Evolutionary conservation across 2,888 invertebrate genomes (phyloP), one percentile per base, ranked within the genome.

Genomic region (Molorchus minor): DNA sequence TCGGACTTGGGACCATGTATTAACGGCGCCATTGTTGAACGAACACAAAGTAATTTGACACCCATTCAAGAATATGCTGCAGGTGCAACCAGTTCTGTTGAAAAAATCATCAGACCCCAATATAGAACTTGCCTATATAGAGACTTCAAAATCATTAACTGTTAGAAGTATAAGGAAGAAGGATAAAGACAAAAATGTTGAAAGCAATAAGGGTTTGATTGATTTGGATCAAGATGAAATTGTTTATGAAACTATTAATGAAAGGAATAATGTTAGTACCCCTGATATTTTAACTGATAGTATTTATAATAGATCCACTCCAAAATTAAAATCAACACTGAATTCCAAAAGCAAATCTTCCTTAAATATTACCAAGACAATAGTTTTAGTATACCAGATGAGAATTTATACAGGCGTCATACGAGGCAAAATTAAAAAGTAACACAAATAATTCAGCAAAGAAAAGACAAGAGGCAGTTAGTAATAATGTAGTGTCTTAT

Each of bases 1-100:
- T 69, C 70, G 15, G 68, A 71, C 49, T 63, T 68, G 43, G 64
- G 61, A 38, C 36, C 58, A 12, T 35, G 58, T 21, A 61, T 64
- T 38, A 49, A 55, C 47, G 62, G 64, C 36, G 25, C n/a, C 5
- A 52, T 19, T 13, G n/a, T 52, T 17, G 30, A 17, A 17, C 21
- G 40, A 10, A 52, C 3, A 21, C n/a, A 33, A 12, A 13, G 12
- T 17, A 8, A 7, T n/a, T 7, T 7, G 13, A 10, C 25, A 13
- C 21, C 16, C 25, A 17, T 2, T 19, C 12, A 15, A 21, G 13
- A 29, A 12, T 12, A 33, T 7, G 12, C 12, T 7, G 12, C 17
- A n/a, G 12, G 7, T 7, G 12, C 17, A n/a, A 19, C 13, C 5
- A 40, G 41, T 41, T 19, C 19, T 20, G 3, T 41, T 8, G 30